Conservation (phyloP, 2,888 invertebrate genomes). For the Tolmerus cingulatus region DNA sequence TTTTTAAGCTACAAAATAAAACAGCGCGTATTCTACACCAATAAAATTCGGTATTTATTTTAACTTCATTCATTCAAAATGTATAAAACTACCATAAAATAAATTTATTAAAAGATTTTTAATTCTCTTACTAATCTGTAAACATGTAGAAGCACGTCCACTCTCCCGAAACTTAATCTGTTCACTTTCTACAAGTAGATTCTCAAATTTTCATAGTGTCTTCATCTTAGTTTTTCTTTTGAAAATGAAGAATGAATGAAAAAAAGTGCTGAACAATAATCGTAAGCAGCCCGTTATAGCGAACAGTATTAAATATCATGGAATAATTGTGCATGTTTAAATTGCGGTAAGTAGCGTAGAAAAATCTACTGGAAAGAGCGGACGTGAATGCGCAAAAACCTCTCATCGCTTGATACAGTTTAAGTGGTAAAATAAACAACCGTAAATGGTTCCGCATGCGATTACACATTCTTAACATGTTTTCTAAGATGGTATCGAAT, state of each 20-base stretch:
- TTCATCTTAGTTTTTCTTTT: neutral
- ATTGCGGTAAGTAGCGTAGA: conserved; percentile 7
- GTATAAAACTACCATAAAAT: neutral
- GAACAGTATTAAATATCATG: neutral
- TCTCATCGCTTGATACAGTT: neutral
- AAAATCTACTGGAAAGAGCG: neutral
- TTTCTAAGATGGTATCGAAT: neutral
- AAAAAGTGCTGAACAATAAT: neutral
- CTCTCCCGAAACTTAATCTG: neutral
- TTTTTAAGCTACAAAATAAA: too few relatives aligned
- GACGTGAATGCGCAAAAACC: neutral
- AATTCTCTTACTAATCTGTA: neutral
- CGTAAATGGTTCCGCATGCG: neutral
- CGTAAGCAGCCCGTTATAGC: neutral
- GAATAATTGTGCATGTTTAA: neutral
- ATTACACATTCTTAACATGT: neutral
- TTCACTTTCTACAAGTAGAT: neutral
- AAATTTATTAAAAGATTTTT: neutral
- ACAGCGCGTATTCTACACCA: too few relatives aligned
- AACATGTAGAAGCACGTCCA: neutral
- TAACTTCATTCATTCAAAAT: too few relatives aligned
- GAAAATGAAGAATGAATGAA: neutral
- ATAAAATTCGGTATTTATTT: too few relatives aligned
- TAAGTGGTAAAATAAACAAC: neutral
- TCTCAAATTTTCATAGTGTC: neutral